These are phyloP conservation scores for Physeter macrocephalus DNA, from an alignment of 2,113 vertebrate genomes.

Conservation along the genomic window DNA sequence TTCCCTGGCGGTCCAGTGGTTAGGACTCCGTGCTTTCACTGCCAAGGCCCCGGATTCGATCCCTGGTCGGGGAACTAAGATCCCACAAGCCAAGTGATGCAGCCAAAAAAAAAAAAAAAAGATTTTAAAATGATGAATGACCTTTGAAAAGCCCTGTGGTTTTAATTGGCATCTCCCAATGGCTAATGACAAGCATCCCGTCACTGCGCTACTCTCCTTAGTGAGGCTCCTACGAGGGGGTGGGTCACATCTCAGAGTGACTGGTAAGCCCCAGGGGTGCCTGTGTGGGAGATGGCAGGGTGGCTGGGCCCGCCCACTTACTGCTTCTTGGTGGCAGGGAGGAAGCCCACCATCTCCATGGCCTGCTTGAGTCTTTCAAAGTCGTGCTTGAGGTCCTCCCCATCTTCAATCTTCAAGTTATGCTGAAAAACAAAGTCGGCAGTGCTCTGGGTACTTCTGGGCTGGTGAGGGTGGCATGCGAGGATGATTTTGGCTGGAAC, in stretches of 20 bases:
- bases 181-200: neutral
- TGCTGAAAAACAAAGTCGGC: conserved; percentile 78
- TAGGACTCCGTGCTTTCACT: neutral
- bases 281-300: fast-evolving
- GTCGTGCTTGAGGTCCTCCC: conserved; percentile 94
- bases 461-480: neutral
- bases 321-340: conserved; percentile 95
- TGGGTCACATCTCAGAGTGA: neutral
- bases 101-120: neutral
- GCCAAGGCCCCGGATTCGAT: neutral
- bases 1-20: neutral
- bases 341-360: conserved; percentile 99
- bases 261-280: neutral
- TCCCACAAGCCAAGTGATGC: fast-evolving
- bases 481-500: neutral
- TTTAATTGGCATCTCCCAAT: neutral
- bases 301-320: conserved; percentile 71
- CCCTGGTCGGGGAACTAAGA: neutral
- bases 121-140: neutral
- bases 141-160: neutral
- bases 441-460: neutral
- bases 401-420: conserved; percentile 98
- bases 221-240: neutral
- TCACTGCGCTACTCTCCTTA: neutral
- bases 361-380: conserved; percentile 97